A percentile compares a stretch with the other conserved stretches of the same genome.
Conservation (phyloP, 1,140 invertebrate genomes). For the Schmidtea mediterranea region DNA sequence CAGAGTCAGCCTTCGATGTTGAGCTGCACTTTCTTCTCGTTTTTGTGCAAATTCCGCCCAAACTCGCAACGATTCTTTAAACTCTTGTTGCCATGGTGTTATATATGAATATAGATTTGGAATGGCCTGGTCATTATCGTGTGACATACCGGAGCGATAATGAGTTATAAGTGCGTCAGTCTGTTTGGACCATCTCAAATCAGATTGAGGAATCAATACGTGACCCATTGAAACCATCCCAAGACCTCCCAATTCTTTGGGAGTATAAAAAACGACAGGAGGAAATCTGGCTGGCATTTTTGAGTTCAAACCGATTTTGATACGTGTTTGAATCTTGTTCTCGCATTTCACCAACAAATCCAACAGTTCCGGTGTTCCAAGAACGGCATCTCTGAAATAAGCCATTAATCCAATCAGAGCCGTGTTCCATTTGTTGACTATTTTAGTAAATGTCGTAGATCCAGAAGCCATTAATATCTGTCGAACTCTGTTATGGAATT, state of each 20-base stretch:
- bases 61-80: conserved; percentile 91
- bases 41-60: conserved; percentile 99
- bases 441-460: conserved; percentile 97
- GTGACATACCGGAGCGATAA: conserved; percentile 95
- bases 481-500: conserved; percentile 88
- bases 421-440: conserved; percentile 99
- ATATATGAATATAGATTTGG: conserved; percentile 70
- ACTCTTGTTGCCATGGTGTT: conserved; percentile 85
- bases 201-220: conserved; percentile 70
- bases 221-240: conserved; percentile 99
- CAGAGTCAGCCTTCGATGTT: conserved; percentile 62
- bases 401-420: conserved; percentile 97
- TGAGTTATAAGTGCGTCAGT: conserved; percentile 97
- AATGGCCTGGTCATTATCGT: conserved; percentile 96
- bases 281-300: conserved; percentile 99
- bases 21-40: conserved; percentile 87
- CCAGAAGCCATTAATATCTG: conserved; percentile 99
- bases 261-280: conserved; percentile 96
- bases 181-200: conserved; percentile 76
- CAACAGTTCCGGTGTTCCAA: conserved; percentile 86
- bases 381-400: conserved; percentile 92
- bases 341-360: conserved; percentile 95
- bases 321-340: conserved; percentile 97
- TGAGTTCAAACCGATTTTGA: conserved; percentile 95
- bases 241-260: conserved; percentile 40